These are phyloP conservation scores for Microcebus lehilahytsara DNA, from an alignment of 2,113 vertebrate genomes.

Conservation along the genomic window DNA sequence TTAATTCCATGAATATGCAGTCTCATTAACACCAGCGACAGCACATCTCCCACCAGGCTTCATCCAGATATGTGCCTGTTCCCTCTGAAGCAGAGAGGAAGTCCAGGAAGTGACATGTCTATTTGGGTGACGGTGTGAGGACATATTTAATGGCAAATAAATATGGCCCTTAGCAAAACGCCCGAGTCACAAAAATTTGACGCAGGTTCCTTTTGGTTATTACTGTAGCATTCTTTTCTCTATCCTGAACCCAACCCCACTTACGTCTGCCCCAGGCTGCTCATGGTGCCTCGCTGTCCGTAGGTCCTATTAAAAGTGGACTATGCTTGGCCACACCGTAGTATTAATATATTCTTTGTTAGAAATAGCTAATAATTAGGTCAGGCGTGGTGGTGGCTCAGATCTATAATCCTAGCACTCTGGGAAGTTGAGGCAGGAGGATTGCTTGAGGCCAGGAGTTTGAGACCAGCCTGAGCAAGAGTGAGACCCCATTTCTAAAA, in stretches of 20 bases:
- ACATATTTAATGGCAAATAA: background rate
- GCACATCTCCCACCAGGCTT: background rate
- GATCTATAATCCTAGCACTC: too few relatives aligned
- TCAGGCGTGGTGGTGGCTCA: too few relatives aligned
- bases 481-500: too few relatives aligned
- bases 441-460: too few relatives aligned
- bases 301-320: background rate
- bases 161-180: background rate
- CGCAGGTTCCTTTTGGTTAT: background rate
- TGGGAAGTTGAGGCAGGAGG: too few relatives aligned
- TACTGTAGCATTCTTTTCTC: background rate
- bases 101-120: background rate
- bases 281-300: background rate
- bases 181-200: background rate
- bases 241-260: fast-evolving
- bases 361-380: background rate
- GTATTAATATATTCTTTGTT: background rate
- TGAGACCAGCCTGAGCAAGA: too few relatives aligned
- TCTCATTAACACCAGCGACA: background rate
- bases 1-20: background rate
- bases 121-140: background rate
- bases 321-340: background rate
- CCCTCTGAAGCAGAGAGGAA: background rate
- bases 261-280: background rate
- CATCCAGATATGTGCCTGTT: background rate